Conservation (phyloP, 1,140 invertebrate genomes). For the Matsumurasca onukii region DNA sequence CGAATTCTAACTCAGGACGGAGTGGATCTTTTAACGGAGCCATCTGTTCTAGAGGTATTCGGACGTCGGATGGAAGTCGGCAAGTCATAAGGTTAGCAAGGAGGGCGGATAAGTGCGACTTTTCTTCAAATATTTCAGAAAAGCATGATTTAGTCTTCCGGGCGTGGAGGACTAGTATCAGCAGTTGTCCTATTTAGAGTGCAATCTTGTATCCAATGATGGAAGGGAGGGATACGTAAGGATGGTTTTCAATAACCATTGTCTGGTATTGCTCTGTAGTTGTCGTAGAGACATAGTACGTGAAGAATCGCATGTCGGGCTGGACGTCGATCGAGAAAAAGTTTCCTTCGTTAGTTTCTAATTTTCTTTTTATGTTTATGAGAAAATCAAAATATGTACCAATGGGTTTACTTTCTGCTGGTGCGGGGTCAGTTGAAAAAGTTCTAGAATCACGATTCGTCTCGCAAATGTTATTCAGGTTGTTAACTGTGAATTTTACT, state of each 20-base stretch:
- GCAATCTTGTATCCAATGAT: neutral
- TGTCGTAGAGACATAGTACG: neutral
- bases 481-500: too few species aligned
- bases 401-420: neutral
- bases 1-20: slow-evolving; percentile 7
- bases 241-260: neutral
- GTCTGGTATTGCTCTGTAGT: neutral
- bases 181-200: neutral
- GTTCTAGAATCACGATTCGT: too few species aligned
- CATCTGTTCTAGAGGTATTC: neutral
- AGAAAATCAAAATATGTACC: neutral
- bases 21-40: neutral
- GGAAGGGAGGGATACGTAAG: neutral
- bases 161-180: too few species aligned
- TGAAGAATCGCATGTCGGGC: neutral
- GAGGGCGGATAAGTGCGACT: neutral
- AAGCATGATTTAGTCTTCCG: slow-evolving; percentile 4
- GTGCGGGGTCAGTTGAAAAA: too few species aligned
- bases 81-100: neutral
- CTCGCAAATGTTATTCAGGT: too few species aligned
- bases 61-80: neutral
- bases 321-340: neutral
- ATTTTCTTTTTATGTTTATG: neutral
- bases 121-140: neutral
- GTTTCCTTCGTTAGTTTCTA: neutral